Evolutionary conservation across 2,888 invertebrate species (phyloP).

Genomic region (Thecocarcelia acutangulata): DNA sequence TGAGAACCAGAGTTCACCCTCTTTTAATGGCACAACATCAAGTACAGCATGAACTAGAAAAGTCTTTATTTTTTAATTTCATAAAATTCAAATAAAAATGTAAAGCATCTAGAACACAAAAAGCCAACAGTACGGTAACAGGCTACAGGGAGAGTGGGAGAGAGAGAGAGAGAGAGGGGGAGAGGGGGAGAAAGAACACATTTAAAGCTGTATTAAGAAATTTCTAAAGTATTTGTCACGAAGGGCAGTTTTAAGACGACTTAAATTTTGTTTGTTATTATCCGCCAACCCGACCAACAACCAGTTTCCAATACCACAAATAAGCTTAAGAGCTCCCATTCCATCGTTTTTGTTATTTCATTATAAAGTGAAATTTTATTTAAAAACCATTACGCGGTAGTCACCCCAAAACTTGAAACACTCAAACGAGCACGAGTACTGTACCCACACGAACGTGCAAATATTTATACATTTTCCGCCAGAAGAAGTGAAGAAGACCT

Average conservation of each 20-base stretch:
- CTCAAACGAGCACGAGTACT: neutral
- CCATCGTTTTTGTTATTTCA: neutral
- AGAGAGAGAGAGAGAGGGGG: too few species aligned
- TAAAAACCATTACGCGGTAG: conserved; percentile 49
- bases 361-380: conserved; percentile 37
- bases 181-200: too few species aligned
- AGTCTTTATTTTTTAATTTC: neutral
- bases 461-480: conserved; percentile 16
- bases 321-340: neutral
- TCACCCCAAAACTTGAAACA: conserved; percentile 29
- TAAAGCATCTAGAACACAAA: conserved; percentile 41
- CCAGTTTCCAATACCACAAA: conserved; percentile 29
- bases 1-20: conserved; percentile 1
- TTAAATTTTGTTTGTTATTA: conserved; percentile 36
- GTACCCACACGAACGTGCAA: neutral
- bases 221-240: conserved; percentile 18
- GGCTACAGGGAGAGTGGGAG: too few species aligned
- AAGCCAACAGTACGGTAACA: neutral
- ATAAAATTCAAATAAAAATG: conserved; percentile 56
- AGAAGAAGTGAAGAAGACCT: conserved; percentile 11
- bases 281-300: conserved; percentile 13
- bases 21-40: neutral
- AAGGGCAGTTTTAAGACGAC: conserved; percentile 50
- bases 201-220: neutral
- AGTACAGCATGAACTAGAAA: conserved; percentile 3